phyloP scores from a whole-genome alignment of 1,140 invertebrate species.

The Mylabris phalerata region DNA sequence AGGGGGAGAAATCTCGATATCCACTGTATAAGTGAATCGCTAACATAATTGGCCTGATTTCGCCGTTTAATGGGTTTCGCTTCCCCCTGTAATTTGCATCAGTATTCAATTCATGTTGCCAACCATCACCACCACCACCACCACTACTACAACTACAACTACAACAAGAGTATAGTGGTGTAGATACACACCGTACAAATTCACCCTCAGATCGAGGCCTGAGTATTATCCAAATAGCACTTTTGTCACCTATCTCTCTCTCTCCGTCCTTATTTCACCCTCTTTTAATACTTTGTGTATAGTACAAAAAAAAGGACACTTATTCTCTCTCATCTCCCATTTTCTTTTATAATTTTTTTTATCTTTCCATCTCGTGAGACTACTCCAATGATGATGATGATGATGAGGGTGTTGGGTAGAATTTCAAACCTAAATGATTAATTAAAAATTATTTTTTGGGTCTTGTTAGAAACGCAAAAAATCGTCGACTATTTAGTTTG shows the following conservation, averaged over 20 bases:
- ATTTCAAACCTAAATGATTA: conserved; percentile 6
- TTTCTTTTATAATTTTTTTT: conserved; percentile 2
- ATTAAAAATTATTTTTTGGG: neutral
- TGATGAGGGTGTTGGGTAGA: neutral
- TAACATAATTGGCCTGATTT: no score
- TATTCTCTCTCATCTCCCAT: neutral
- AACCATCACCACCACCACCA: no score
- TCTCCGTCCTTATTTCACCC: conserved; percentile 13
- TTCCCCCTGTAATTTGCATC: neutral
- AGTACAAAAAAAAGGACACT: conserved; percentile 11
- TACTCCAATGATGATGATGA: neutral
- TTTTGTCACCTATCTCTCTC: conserved; percentile 13
- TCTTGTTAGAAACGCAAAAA: no score
- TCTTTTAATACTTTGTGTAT: neutral
- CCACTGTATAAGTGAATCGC: no score
- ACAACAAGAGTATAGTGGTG: no score
- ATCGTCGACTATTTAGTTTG: no score
- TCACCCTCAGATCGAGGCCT: neutral
- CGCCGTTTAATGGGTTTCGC: no score
- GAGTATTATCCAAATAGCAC: conserved; percentile 20
- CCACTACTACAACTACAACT: no score
- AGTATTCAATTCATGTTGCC: no score
- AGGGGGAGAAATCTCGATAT: no score
- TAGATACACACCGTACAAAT: no score
- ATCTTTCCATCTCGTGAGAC: conserved; percentile 1